Conservation (phyloP, 2,888 invertebrate genomes). For the Drosophila demipolita region DNA sequence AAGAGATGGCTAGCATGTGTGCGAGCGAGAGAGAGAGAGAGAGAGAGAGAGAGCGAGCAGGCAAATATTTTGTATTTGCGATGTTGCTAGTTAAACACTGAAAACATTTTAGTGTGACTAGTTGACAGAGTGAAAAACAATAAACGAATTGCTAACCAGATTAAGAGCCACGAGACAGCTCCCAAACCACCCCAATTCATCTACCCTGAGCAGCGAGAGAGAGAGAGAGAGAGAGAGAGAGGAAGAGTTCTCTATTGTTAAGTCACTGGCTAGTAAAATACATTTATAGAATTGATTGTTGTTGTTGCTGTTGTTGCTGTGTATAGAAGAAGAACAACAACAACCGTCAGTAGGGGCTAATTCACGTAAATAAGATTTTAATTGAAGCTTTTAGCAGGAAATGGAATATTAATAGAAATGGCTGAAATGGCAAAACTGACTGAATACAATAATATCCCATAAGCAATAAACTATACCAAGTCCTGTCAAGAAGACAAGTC, state of each 20-base stretch:
- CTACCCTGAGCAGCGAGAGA: not conserved
- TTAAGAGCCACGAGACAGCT: conserved; percentile 1
- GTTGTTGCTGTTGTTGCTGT: conserved; percentile 5
- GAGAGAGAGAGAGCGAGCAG: not conserved
- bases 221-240: not conserved
- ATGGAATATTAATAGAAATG: conserved; percentile 71
- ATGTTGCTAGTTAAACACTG: conserved; percentile 55
- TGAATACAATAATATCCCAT: conserved; percentile 9
- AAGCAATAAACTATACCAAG: conserved; percentile 6
- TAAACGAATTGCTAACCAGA: conserved; percentile 2
- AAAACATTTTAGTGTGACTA: conserved; percentile 69
- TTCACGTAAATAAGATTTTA: conserved; percentile 69
- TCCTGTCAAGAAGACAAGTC: conserved; percentile 3
- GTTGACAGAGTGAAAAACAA: conserved; percentile 12
- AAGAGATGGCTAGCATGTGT: not conserved
- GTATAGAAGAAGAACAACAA: conserved; percentile 8
- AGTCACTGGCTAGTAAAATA: conserved; percentile 37
- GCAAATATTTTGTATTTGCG: not conserved
- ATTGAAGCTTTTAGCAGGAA: conserved; percentile 76
- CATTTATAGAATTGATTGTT: conserved; percentile 51
- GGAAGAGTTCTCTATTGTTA: not conserved
- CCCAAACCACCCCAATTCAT: not conserved
- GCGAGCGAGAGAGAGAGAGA: not conserved
- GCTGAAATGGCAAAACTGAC: conserved; percentile 25
- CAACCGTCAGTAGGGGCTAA: conserved; percentile 19